phyloP scores from a whole-genome alignment of 1,140 invertebrate genomes.

The Drosophila busckii region DNA sequence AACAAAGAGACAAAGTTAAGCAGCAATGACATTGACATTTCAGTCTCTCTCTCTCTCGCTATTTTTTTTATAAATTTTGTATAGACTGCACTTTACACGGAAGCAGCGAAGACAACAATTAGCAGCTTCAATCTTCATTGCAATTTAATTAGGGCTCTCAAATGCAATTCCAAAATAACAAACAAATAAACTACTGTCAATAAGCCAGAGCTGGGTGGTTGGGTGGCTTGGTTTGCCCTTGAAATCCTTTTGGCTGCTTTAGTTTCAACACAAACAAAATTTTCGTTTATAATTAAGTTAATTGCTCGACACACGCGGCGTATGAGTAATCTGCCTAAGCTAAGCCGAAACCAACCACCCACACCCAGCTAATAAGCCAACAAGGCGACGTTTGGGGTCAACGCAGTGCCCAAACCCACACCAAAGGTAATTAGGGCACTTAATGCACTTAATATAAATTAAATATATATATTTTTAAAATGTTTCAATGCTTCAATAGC shows the following conservation, averaged over 20 bases:
- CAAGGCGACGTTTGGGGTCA: conserved; percentile 40
- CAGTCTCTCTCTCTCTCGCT: conserved; percentile 31
- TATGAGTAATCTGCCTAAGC: conserved; percentile 60
- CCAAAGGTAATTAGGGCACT: no score
- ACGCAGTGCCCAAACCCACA: conserved; percentile 17
- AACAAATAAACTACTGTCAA: no score
- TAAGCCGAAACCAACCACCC: conserved; percentile 7
- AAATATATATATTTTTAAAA: no score
- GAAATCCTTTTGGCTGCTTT: background rate
- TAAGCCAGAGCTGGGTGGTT: no score
- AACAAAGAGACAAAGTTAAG: conserved; percentile 8
- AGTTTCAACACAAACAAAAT: background rate
- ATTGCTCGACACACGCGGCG: conserved; percentile 49
- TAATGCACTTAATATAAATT: no score
- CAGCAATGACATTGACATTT: conserved; percentile 68
- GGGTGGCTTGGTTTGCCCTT: no score
- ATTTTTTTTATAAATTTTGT: conserved; percentile 1
- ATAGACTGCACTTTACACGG: conserved; percentile 54
- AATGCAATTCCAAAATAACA: no score
- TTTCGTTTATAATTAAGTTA: conserved; percentile 50
- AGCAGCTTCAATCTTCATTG: conserved; percentile 27
- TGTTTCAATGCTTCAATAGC: no score
- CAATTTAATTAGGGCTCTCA: no score
- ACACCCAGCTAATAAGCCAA: no score
- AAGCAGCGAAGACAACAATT: conserved; percentile 52